Evolutionary conservation across 2,888 invertebrate genomes (phyloP), one percentile per base, ranked within the genome.

Genomic region (Oscheius sp.): DNA sequence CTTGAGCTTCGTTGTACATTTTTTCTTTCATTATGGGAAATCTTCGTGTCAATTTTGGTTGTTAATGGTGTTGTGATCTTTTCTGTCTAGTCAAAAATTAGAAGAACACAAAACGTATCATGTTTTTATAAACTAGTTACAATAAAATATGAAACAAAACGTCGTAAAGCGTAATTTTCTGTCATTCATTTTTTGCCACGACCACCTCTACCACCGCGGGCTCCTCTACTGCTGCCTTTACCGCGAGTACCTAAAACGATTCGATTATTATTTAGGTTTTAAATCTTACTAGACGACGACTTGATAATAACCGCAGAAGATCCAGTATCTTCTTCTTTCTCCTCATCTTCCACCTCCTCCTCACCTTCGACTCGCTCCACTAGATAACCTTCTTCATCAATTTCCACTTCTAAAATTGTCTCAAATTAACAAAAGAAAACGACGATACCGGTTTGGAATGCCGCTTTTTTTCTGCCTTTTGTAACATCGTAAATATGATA

Each of bases 401-500:
- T 72, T 58, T 76, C 78, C 41, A 82, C 58, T 55, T 79, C 77
- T 76, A 49, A 2, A 18, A 49, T 35, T 35, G 9, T 23, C 7
- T 21, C 29, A 5, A n/a, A 63, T 1, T 45, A 13, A 18, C 18
- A 55, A n/a, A 12, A 55, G 7, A 25, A 64, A 53, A 49, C 16
- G 27, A 56, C n/a, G n/a, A n/a, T n/a, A 25, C 6, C 61, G 2
- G 46, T 9, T 35, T 35, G 56, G 3, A 61, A 64, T 6, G 73
- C 72, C 13, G 35, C 68, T 49, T 76, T 78, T 49, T 58, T 74
- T n/a, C 75, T 76, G 41, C 83, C 83, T 73, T 83, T 85, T 25
- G 75, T 74, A 12, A 84, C 82, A 0, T 89, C 89, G 1, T 85
- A 90, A 12, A 92, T 85, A 12, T 94, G 92, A 89, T 95, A 96